Percentiles rank a stretch among this genome's conserved stretches.
Evolutionary conservation across 1,140 invertebrate genomes (phyloP).

Genomic region (Neocloeon triangulifer): DNA sequence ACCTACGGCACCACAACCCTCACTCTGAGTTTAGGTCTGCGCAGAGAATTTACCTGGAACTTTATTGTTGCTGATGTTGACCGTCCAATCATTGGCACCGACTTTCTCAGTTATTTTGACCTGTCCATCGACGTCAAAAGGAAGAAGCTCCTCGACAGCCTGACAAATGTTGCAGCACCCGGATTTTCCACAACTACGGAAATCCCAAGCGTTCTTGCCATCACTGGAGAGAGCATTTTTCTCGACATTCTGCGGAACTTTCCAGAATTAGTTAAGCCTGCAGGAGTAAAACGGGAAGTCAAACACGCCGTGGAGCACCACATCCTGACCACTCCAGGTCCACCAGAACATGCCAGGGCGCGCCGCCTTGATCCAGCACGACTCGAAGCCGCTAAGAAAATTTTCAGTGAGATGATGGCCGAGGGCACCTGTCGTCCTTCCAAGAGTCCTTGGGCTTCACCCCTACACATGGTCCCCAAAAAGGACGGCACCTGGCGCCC

Average conservation of each 20-base stretch:
- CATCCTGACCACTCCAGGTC: constrained; percentile 14
- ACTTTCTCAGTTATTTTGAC: constrained; percentile 14
- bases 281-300: background rate
- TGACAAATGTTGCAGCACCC: background rate
- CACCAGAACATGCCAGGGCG: constrained; percentile 15
- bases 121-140: constrained; percentile 8
- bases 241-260: background rate
- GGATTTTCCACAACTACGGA: background rate
- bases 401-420: constrained; percentile 9
- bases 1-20: constrained; percentile 15
- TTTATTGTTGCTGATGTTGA: constrained; percentile 18
- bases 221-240: background rate
- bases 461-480: constrained; percentile 19
- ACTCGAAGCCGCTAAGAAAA: no score
- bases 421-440: constrained; percentile 15
- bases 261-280: background rate
- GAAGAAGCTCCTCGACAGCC: constrained; percentile 5
- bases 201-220: background rate
- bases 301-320: constrained; percentile 11
- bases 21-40: constrained; percentile 13
- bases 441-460: constrained; percentile 19
- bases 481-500: constrained; percentile 14
- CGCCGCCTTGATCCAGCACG: constrained; percentile 15
- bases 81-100: constrained; percentile 17
- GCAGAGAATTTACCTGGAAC: constrained; percentile 15